phyloP scores from a whole-genome alignment of 2,888 invertebrate species.

The Villa cingulata region DNA sequence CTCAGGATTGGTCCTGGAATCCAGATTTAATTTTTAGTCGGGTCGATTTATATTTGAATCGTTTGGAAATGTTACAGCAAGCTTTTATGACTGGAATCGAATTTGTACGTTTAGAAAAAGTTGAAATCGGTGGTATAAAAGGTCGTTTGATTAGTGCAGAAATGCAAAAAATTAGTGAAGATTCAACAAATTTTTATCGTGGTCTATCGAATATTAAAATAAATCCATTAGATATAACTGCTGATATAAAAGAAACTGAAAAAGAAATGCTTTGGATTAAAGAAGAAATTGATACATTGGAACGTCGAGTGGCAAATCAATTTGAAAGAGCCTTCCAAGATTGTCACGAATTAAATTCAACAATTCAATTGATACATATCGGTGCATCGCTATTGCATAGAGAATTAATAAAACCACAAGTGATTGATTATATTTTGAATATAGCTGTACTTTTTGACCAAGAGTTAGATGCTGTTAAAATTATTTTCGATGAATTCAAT shows the following conservation, averaged over 20 bases:
- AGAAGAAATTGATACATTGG: constrained; percentile 51
- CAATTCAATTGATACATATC: constrained; percentile 54
- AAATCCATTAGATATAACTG: constrained; percentile 61
- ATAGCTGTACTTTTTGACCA: constrained; percentile 51
- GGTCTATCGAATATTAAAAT: constrained; percentile 46
- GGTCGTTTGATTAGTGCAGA: constrained; percentile 46
- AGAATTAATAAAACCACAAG: constrained; percentile 55
- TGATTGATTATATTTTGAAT: constrained; percentile 50
- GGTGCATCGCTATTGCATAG: constrained; percentile 61
- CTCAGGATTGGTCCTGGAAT: constrained; percentile 63
- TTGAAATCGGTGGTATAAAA: constrained; percentile 58
- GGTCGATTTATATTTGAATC: constrained; percentile 46
- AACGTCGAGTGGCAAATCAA: constrained; percentile 63
- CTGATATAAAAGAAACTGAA: constrained; percentile 52
- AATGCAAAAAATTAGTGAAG: constrained; percentile 32
- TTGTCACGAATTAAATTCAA: constrained; percentile 50
- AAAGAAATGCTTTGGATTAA: constrained; percentile 39
- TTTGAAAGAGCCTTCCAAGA: constrained; percentile 72
- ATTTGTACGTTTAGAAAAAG: constrained; percentile 74
- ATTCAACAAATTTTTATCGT: constrained; percentile 23
- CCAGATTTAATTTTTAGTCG: constrained; percentile 56
- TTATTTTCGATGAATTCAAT: constrained; percentile 45
- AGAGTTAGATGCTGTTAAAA: constrained; percentile 53
- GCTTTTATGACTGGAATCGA: constrained; percentile 67
- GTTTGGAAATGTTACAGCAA: constrained; percentile 49